Conservation (phyloP, 2,888 invertebrate genomes). For the Chirona hameri region DNA sequence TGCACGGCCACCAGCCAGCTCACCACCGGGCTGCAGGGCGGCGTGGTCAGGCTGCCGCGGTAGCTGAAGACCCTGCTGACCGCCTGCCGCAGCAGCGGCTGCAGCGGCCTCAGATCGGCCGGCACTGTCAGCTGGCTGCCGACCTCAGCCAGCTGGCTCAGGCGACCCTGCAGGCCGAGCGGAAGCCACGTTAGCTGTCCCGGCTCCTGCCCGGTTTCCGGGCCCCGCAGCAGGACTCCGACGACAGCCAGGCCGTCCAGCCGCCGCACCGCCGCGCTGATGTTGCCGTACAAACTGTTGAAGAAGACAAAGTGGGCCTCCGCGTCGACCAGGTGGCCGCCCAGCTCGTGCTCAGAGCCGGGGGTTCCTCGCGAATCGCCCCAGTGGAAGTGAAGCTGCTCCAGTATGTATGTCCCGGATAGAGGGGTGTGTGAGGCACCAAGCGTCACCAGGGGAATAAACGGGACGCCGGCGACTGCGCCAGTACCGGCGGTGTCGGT, state of each 20-base stretch:
- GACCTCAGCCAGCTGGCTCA: background rate
- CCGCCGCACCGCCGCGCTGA: background rate
- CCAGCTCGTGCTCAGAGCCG: background rate
- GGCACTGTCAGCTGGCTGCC: background rate
- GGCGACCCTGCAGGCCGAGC: background rate
- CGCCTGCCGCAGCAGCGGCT: background rate
- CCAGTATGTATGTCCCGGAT: background rate
- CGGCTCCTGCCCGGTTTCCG: background rate
- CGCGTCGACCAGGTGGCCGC: background rate
- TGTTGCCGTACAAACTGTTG: background rate
- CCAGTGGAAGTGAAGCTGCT: slow-evolving; percentile 22
- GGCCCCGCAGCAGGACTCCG: background rate
- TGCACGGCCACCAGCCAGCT: background rate
- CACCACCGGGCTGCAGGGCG: background rate
- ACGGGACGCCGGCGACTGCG: background rate
- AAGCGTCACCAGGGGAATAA: background rate
- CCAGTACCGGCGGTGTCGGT: background rate
- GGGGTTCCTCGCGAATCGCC: background rate
- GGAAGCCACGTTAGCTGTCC: background rate
- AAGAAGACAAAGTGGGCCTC: slow-evolving; percentile 4
- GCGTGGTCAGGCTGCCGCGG: slow-evolving; percentile 2
- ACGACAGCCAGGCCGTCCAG: background rate
- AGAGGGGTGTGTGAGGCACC: background rate
- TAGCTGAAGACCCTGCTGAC: background rate
- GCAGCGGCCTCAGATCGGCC: background rate